phyloP scores from a whole-genome alignment of 2,888 invertebrate species.

The Trachelus stipa region DNA sequence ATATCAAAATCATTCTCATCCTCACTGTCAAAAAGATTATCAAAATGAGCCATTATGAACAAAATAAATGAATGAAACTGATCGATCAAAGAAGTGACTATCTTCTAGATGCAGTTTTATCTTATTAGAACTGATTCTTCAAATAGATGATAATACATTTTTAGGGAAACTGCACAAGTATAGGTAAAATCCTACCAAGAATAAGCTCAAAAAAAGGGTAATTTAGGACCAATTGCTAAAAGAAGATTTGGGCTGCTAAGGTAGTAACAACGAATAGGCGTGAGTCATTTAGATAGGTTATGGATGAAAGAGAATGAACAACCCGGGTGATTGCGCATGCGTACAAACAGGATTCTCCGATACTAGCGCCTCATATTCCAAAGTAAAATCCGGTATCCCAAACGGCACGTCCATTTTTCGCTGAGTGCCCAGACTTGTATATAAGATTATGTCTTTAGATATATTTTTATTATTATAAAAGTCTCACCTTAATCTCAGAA shows the following conservation, averaged over 20 bases:
- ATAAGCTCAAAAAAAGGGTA: background rate
- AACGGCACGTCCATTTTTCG: no score
- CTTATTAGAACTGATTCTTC: background rate
- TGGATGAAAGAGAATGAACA: no score
- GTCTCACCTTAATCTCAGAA: background rate
- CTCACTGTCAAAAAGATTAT: background rate
- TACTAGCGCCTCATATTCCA: no score
- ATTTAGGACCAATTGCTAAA: background rate
- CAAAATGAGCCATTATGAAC: background rate
- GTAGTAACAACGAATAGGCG: background rate
- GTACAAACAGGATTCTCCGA: no score
- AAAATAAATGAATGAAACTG: background rate
- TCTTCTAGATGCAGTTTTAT: background rate
- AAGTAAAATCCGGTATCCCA: no score
- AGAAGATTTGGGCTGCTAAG: background rate
- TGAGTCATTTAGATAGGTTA: no score
- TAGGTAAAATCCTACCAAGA: no score
- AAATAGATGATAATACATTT: background rate
- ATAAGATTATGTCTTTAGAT: background rate
- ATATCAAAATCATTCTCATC: constrained; percentile 46
- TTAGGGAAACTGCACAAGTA: background rate
- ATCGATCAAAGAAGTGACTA: background rate
- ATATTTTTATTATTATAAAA: background rate
- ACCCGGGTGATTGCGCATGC: no score
- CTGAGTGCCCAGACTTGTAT: no score